A percentile compares a stretch with the other conserved stretches of the same genome.
These are phyloP conservation scores for Agrotis puta DNA, from an alignment of 2,888 invertebrate genomes.

Conservation along the genomic window DNA sequence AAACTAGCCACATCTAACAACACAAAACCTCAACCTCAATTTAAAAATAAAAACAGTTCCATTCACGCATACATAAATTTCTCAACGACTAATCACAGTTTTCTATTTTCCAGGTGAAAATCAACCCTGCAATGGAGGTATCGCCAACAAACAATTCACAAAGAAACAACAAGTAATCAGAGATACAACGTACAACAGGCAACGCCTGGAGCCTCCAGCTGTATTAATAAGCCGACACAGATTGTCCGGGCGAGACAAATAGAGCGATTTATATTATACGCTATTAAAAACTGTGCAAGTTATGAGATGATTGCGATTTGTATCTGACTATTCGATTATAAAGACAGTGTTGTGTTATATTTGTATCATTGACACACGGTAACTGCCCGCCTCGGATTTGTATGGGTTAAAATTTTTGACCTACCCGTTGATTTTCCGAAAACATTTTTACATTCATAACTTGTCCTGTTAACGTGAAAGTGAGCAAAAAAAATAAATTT, in stretches of 20 bases:
- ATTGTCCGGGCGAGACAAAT: conserved; percentile 75
- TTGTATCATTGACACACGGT: background rate
- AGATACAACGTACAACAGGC: conserved; percentile 31
- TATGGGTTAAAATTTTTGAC: too few relatives aligned
- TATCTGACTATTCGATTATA: background rate
- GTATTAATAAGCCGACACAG: conserved; percentile 71
- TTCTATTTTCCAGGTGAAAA: conserved; percentile 16
- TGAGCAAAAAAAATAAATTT: too few relatives aligned
- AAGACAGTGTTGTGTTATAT: background rate
- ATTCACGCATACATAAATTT: background rate
- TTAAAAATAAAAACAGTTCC: background rate
- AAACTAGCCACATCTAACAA: too few relatives aligned
- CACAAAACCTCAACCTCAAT: too few relatives aligned
- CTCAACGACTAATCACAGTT: background rate
- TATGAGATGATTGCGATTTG: conserved; percentile 35
- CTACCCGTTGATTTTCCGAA: too few relatives aligned
- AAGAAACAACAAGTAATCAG: conserved; percentile 39
- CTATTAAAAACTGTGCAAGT: conserved; percentile 68
- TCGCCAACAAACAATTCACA: conserved; percentile 19
- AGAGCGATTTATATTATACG: conserved; percentile 75
- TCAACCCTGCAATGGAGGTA: conserved; percentile 36
- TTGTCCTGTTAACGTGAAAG: too few relatives aligned
- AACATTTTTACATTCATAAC: too few relatives aligned
- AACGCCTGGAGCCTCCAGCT: conserved; percentile 34
- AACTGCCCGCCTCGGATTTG: too few relatives aligned